Evolutionary conservation across 2,888 invertebrate species (phyloP).

Genomic region (Papilio protenor): DNA sequence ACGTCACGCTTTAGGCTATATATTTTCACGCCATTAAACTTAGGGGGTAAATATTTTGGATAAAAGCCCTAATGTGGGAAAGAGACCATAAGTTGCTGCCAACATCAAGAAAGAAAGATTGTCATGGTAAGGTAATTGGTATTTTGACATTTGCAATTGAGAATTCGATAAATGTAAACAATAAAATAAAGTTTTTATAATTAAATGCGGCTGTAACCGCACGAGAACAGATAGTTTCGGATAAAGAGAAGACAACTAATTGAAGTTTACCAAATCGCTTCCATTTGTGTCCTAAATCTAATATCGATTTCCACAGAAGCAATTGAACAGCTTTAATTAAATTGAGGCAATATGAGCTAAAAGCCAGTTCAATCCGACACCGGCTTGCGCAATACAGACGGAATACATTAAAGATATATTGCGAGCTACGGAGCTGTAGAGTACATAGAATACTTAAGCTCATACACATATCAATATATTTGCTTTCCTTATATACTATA

Average conservation of each 20-base stretch:
- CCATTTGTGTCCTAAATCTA: constrained; percentile 2
- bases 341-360: constrained; percentile 17
- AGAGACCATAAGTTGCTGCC: no score
- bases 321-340: constrained; percentile 18
- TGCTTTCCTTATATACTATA: neutral
- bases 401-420: constrained; percentile 24
- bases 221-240: no score
- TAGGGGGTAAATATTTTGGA: no score
- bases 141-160: no score
- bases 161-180: no score
- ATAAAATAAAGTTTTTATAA: no score
- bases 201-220: no score
- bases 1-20: no score
- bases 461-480: neutral
- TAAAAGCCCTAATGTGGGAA: no score
- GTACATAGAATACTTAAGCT: constrained; percentile 34
- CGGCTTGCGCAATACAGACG: neutral
- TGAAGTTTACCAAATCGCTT: neutral
- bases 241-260: neutral
- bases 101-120: no score
- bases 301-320: constrained; percentile 4
- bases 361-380: neutral
- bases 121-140: no score
- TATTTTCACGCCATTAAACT: no score
- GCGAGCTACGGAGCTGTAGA: constrained; percentile 19